Evolutionary conservation across 2,888 invertebrate species (phyloP).

Genomic region (Abscondita cerata): DNA sequence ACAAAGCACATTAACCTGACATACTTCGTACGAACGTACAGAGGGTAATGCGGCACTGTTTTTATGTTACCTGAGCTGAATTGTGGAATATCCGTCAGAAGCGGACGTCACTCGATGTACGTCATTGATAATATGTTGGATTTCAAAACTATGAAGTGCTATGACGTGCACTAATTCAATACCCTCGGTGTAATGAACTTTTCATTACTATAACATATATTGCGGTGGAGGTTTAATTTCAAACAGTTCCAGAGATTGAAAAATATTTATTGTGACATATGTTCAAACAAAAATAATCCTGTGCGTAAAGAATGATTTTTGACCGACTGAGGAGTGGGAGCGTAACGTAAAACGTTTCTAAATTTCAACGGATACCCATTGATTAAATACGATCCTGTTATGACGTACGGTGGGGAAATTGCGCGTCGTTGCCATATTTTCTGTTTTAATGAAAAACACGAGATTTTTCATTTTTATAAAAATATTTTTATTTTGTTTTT

Average conservation of each 20-base stretch:
- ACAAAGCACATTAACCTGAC: not conserved
- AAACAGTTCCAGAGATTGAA: too few relatives aligned
- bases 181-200: conserved; percentile 25
- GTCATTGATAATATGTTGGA: conserved; percentile 31
- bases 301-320: conserved; percentile 12
- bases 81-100: conserved; percentile 8
- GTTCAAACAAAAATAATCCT: too few relatives aligned
- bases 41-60: conserved; percentile 19
- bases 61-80: conserved; percentile 9
- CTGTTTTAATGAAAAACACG: too few relatives aligned
- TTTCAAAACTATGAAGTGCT: conserved; percentile 24
- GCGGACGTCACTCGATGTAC: conserved; percentile 32
- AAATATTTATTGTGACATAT: too few relatives aligned
- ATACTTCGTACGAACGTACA: conserved; percentile 16
- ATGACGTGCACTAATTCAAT: conserved; percentile 23
- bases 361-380: conserved; percentile 15
- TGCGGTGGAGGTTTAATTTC: too few relatives aligned
- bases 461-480: too few relatives aligned
- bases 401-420: conserved; percentile 5
- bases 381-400: conserved; percentile 8
- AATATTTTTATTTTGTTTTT: too few relatives aligned
- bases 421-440: not conserved
- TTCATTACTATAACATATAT: not conserved
- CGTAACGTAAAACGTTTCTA: conserved; percentile 4
- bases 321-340: conserved; percentile 13